A percentile compares a stretch with the other conserved stretches of the same genome.
Conservation (phyloP, 1,140 invertebrate species). For the Penaeus chinensis region DNA sequence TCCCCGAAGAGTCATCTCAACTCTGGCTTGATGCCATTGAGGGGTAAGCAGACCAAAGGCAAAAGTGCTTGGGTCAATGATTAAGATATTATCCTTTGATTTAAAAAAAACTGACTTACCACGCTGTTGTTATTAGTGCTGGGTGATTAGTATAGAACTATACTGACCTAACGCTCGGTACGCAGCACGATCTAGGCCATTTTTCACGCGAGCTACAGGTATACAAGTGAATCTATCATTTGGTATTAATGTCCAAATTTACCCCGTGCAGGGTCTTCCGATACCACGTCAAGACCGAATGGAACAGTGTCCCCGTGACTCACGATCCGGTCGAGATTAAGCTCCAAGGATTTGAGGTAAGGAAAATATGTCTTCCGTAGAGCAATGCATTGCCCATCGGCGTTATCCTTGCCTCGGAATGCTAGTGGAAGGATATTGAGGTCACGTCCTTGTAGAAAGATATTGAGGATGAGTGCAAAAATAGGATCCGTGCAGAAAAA, state of each 20-base stretch:
- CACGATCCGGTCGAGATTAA: constrained; percentile 35
- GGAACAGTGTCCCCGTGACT: constrained; percentile 33
- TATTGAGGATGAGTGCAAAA: no score
- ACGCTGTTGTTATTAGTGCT: no score
- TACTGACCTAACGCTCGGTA: no score
- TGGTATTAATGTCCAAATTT: background rate
- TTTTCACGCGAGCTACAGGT: background rate
- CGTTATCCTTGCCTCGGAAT: background rate
- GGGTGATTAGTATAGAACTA: no score
- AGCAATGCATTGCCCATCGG: background rate
- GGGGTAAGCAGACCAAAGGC: background rate
- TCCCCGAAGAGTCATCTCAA: constrained; percentile 9
- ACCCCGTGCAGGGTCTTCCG: constrained; percentile 41
- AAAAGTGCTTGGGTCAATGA: background rate
- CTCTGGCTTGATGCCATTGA: constrained; percentile 21
- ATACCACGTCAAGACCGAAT: constrained; percentile 48
- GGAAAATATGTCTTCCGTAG: background rate
- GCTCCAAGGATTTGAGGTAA: constrained; percentile 57
- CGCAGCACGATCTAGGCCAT: no score
- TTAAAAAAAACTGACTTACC: no score
- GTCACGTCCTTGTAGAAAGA: no score
- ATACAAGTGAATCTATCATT: background rate
- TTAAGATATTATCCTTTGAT: no score
- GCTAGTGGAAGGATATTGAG: background rate
- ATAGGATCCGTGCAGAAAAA: no score